These are phyloP conservation scores for Tiliqua scincoides DNA, from an alignment of 2,113 vertebrate species.

Conservation along the genomic window DNA sequence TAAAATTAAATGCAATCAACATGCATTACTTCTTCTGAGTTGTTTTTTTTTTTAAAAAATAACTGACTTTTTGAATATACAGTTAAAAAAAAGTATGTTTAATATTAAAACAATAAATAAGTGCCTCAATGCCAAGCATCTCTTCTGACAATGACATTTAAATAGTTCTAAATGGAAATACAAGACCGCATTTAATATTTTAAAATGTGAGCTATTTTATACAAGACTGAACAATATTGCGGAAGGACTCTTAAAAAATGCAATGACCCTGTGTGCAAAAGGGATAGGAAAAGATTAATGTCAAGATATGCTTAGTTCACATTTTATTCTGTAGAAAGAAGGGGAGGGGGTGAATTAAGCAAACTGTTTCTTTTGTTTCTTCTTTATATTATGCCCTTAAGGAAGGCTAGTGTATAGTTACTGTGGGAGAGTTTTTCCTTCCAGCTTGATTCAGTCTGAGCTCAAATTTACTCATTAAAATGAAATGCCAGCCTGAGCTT, in stretches of 20 bases:
- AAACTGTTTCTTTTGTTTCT: too few species aligned
- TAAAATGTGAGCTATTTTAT: constrained; percentile 51
- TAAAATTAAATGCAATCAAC: neutral
- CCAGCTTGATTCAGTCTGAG: too few species aligned
- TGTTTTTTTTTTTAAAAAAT: constrained; percentile 57
- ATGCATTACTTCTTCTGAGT: constrained; percentile 47
- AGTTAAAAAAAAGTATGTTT: constrained; percentile 60
- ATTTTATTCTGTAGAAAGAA: constrained; percentile 31
- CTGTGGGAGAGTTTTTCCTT: too few species aligned
- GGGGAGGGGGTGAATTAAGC: too few species aligned
- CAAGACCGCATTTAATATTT: constrained; percentile 42
- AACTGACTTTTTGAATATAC: constrained; percentile 58
- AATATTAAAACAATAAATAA: constrained; percentile 32
- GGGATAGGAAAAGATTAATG: constrained; percentile 30
- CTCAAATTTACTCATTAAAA: too few species aligned
- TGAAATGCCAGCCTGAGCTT: too few species aligned
- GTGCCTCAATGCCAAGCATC: constrained; percentile 33
- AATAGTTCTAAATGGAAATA: constrained; percentile 50
- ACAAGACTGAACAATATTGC: constrained; percentile 39
- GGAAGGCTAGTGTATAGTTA: too few species aligned
- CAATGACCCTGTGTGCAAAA: constrained; percentile 29
- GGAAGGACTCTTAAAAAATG: constrained; percentile 1
- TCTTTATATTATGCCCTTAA: too few species aligned
- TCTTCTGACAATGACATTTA: constrained; percentile 35
- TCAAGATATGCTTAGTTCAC: constrained; percentile 40